A percentile compares a stretch with the other conserved stretches of the same genome.
These are phyloP conservation scores for Coelopa frigida DNA, from an alignment of 1,140 invertebrate species.

Conservation along the genomic window DNA sequence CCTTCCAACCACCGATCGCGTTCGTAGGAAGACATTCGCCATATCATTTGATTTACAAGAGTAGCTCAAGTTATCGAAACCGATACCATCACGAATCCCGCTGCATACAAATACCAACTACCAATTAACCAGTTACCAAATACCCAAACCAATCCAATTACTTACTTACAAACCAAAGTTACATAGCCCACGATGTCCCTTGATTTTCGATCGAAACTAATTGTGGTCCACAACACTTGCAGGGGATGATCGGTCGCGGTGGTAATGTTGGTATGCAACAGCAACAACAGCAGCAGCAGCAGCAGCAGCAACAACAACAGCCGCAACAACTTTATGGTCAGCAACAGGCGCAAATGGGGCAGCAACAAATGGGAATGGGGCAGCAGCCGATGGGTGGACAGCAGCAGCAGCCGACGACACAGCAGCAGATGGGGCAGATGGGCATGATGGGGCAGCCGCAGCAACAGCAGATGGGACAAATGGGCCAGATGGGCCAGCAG, in stretches of 20 bases:
- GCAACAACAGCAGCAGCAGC: conserved; percentile 40
- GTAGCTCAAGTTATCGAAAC: too few species aligned
- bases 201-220: background rate
- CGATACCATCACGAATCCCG: too few species aligned
- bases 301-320: conserved; percentile 36
- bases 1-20: too few species aligned
- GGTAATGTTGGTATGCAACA: conserved; percentile 54
- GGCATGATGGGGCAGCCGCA: conserved; percentile 23
- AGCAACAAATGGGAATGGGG: conserved; percentile 41
- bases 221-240: conserved; percentile 14
- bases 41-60: too few species aligned
- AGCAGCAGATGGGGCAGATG: conserved; percentile 22
- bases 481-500: conserved; percentile 22
- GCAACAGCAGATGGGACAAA: conserved; percentile 27
- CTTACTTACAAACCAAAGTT: too few species aligned
- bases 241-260: conserved; percentile 55
- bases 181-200: background rate
- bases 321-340: conserved; percentile 16
- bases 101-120: too few species aligned
- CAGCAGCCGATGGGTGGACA: conserved; percentile 32
- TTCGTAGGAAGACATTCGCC: too few species aligned
- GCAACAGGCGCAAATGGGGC: conserved; percentile 27
- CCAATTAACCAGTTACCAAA: too few species aligned
- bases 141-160: too few species aligned
- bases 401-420: conserved; percentile 32